phyloP scores from a whole-genome alignment of 2,888 invertebrate genomes.

The Eumacrocentrus americanus region DNA sequence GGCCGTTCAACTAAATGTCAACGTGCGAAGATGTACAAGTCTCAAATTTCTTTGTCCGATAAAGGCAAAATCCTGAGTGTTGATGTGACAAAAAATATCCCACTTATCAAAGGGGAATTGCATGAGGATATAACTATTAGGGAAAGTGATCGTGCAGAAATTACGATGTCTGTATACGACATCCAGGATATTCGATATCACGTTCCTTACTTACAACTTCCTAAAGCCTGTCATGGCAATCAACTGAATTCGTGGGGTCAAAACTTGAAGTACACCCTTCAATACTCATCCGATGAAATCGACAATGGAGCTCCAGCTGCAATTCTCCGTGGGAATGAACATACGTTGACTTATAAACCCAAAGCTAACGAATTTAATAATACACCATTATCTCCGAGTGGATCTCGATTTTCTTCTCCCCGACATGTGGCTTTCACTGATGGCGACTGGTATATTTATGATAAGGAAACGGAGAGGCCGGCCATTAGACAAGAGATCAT shows the following conservation, averaged over 20 bases:
- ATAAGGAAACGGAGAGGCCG: constrained; percentile 63
- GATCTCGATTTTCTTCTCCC: too few species aligned
- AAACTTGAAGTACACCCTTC: constrained; percentile 77
- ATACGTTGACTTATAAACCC: constrained; percentile 68
- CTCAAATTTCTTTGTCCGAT: constrained; percentile 68
- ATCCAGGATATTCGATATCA: constrained; percentile 53
- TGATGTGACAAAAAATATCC: constrained; percentile 51
- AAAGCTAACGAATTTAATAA: constrained; percentile 61
- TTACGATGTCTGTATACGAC: too few species aligned
- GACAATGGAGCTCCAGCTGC: constrained; percentile 74
- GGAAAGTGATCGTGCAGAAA: constrained; percentile 60
- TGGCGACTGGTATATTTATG: constrained; percentile 75
- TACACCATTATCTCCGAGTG: too few species aligned
- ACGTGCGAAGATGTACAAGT: constrained; percentile 83
- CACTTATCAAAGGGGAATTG: constrained; percentile 21
- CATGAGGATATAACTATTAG: constrained; percentile 36
- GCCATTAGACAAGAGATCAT: constrained; percentile 91
- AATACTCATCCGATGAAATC: constrained; percentile 68
- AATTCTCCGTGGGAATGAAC: constrained; percentile 80
- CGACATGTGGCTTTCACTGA: constrained; percentile 72
- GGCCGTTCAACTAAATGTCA: constrained; percentile 84
- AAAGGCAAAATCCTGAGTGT: constrained; percentile 65
- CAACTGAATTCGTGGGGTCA: constrained; percentile 92
- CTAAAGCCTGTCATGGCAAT: constrained; percentile 74
- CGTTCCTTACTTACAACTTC: constrained; percentile 75